phyloP scores from a whole-genome alignment of 2,113 vertebrate genomes.

The Urocolius indicus region DNA sequence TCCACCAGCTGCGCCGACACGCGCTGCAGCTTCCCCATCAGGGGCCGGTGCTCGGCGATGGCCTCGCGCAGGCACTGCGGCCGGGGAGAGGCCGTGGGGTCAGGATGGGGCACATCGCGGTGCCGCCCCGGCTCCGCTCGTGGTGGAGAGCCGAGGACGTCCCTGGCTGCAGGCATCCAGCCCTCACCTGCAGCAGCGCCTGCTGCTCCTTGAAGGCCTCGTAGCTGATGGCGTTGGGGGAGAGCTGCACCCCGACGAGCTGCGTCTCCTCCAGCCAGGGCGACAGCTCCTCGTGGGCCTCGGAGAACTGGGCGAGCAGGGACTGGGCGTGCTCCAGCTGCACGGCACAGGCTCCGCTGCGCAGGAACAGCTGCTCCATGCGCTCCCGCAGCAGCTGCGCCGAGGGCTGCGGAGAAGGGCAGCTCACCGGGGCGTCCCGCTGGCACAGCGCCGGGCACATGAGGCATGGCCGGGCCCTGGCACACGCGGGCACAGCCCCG shows the following conservation, averaged over 20 bases:
- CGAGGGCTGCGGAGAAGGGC: slow-evolving; percentile 30
- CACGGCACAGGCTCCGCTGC: slow-evolving; percentile 76
- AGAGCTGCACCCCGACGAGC: slow-evolving; percentile 70
- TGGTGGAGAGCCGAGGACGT: no score
- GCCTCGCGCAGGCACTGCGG: slow-evolving; percentile 84
- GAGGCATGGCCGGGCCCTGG: no score
- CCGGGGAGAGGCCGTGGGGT: background rate
- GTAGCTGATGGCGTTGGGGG: slow-evolving; percentile 74
- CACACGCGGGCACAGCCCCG: background rate
- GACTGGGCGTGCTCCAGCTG: slow-evolving; percentile 86
- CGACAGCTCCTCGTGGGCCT: slow-evolving; percentile 81
- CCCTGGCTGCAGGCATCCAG: background rate
- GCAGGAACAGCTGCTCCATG: slow-evolving; percentile 75
- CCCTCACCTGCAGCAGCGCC: slow-evolving; percentile 85
- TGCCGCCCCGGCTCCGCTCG: background rate
- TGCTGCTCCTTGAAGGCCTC: slow-evolving; percentile 87
- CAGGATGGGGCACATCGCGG: no score
- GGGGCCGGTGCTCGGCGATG: slow-evolving; percentile 85
- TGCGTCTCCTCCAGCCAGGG: slow-evolving; percentile 88
- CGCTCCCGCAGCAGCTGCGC: slow-evolving; percentile 76
- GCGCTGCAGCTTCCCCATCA: slow-evolving; percentile 81
- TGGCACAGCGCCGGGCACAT: no score
- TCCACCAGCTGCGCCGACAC: slow-evolving; percentile 79
- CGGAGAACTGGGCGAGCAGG: slow-evolving; percentile 82
- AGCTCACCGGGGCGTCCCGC: background rate